Percentiles rank a stretch among this genome's conserved stretches.
Conservation (phyloP, 1,140 invertebrate species). For the Orchestia grillus region DNA sequence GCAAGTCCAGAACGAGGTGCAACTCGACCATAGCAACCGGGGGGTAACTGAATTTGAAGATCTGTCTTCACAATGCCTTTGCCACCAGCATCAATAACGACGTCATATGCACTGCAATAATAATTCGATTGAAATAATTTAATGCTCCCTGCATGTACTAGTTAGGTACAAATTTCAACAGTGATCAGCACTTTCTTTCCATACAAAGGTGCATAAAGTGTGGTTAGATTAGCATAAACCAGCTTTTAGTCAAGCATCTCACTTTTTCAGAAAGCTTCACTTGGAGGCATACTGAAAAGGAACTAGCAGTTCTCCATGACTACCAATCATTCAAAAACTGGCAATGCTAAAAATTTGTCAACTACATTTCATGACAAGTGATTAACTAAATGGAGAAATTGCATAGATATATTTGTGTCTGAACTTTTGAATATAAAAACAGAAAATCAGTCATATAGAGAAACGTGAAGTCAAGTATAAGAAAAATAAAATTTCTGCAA, state of each 20-base stretch:
- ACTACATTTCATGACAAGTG: too few relatives aligned
- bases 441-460: too few relatives aligned
- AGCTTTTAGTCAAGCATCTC: background rate
- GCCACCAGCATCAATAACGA: constrained; percentile 83
- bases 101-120: constrained; percentile 85
- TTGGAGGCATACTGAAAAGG: background rate
- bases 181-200: background rate
- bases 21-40: constrained; percentile 93
- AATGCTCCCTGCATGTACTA: background rate
- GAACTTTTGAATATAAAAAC: too few relatives aligned
- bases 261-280: background rate
- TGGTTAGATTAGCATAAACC: background rate
- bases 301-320: background rate
- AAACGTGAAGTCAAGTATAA: too few relatives aligned
- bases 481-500: too few relatives aligned
- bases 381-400: too few relatives aligned
- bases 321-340: too few relatives aligned
- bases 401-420: too few relatives aligned
- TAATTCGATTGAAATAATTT: background rate
- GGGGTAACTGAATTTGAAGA: constrained; percentile 86
- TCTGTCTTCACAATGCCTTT: constrained; percentile 93
- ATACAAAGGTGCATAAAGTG: background rate
- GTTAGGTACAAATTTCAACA: background rate
- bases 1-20: constrained; percentile 97
- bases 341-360: too few relatives aligned